A percentile compares a stretch with the other conserved stretches of the same genome.
phyloP scores from a whole-genome alignment of 2,888 invertebrate species.

The Allygus modestus region DNA sequence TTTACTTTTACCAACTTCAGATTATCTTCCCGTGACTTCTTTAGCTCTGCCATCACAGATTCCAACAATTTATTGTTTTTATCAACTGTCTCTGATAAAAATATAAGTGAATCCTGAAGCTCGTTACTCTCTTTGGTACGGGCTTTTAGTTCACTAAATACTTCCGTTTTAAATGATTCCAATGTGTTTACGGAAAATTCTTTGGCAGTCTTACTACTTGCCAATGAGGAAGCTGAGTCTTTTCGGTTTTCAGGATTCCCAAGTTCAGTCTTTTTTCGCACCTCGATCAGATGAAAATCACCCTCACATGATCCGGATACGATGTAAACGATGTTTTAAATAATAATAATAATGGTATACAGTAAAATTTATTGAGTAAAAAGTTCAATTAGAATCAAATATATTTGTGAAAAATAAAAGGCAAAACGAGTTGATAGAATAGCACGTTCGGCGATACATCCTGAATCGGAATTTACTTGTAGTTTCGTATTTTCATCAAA shows the following conservation, averaged over 20 bases:
- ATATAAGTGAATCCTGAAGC: not conserved
- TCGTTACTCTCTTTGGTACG: not conserved
- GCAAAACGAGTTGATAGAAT: too few species aligned
- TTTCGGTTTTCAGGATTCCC: not conserved
- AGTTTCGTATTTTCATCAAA: too few species aligned
- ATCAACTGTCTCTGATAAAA: not conserved
- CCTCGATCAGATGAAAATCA: not conserved
- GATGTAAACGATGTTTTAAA: too few species aligned
- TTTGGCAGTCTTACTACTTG: not conserved
- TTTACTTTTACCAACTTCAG: not conserved
- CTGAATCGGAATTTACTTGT: too few species aligned
- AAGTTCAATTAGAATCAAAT: too few species aligned
- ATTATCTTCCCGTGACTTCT: not conserved
- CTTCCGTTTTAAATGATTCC: not conserved
- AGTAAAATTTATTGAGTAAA: too few species aligned
- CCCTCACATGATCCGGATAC: too few species aligned
- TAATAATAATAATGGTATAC: too few species aligned
- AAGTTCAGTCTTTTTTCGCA: not conserved
- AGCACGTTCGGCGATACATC: too few species aligned
- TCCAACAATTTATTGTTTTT: constrained; percentile 6
- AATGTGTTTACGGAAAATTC: not conserved
- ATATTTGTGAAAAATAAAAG: too few species aligned
- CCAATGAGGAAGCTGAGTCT: not conserved
- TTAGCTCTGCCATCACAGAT: not conserved
- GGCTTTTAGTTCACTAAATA: not conserved